Evolutionary conservation across 2,113 vertebrate genomes (phyloP).

Genomic region (Proterorhinus semilunaris): DNA sequence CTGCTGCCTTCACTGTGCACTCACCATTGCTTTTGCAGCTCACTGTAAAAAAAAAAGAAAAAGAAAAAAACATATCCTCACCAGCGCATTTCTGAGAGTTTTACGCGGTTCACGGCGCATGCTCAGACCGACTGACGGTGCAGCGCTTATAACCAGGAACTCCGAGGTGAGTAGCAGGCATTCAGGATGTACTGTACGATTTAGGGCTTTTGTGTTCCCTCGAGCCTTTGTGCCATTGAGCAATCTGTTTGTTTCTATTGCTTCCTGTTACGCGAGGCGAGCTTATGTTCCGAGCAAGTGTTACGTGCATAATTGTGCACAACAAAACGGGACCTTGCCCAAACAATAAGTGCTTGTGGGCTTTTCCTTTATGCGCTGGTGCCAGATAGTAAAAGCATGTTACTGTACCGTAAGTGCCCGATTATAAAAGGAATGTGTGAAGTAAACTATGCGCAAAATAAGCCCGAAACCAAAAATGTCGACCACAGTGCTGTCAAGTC

Average conservation of each 20-base stretch:
- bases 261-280: constrained; percentile 2
- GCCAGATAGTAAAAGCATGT: constrained; percentile 10
- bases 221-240: neutral
- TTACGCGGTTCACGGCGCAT: constrained; percentile 56
- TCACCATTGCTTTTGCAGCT: constrained; percentile 23
- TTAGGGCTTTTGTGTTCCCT: constrained; percentile 14
- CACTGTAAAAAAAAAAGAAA: neutral
- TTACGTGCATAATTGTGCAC: constrained; percentile 30
- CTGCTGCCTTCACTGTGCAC: constrained; percentile 19
- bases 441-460: neutral
- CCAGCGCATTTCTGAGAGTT: constrained; percentile 31
- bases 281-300: neutral
- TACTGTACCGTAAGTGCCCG: neutral
- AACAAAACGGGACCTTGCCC: neutral
- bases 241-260: neutral
- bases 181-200: constrained; percentile 8
- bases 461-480: neutral
- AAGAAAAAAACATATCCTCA: constrained; percentile 2
- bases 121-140: constrained; percentile 63
- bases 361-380: constrained; percentile 1
- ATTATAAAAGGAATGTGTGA: neutral
- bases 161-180: constrained; percentile 67
- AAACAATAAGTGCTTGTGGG: neutral
- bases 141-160: constrained; percentile 62
- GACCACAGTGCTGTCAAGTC: neutral